Base-by-base conservation (phyloP, 2,888 invertebrate species). In the Hypomecis punctinalis region DNA sequence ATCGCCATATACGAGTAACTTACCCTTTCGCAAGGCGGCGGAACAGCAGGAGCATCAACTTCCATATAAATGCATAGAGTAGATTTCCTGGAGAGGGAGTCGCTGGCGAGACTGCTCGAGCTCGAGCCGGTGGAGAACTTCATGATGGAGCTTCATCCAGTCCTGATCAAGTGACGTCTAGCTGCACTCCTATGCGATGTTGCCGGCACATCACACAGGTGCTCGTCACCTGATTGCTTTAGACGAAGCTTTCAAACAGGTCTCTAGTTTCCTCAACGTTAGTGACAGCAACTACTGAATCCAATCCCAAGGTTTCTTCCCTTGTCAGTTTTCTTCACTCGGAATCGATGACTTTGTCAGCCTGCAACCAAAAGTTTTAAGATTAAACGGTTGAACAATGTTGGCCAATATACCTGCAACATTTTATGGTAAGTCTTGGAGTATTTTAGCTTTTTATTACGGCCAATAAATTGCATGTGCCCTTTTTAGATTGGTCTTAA, bases 11-110 rank as follows among this genome's bases (percentile, higher is more conserved):
- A 48, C 39, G n/a, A 39, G 13, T n/a, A 62, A 83, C 91, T 88
- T 71, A 94, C 94, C 92, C 94, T 94, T 82, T 94, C 94, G 79
- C 91, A 88, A 76, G 84, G 85, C 59, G 80, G 84, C 57, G 86
- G 88, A 71, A 90, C 82, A 35, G 88, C 81, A 36, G 89, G 83
- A 11, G 85, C 77, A 77, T 94, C 94, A 79, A 93, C 89, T 77
- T 94, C 94, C 67, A 94, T 94, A 76, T 95, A 95, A 75, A 95
- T 95, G 76, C 95, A 95, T 67, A 95, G 91, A 67, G 95, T 94
- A 49, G 95, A 95, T 77, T 95, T 94, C 79, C 95, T 95, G 74
- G 94, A 94, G 81, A 93, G 88, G 77, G 94, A 94, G 79, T 95
- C 95, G 80, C 94, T 94, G 82, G 94, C 94, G 79, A 95, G 93